These are phyloP conservation scores for Tanytarsus gracilentus DNA, from an alignment of 2,888 invertebrate species.

Conservation along the genomic window DNA sequence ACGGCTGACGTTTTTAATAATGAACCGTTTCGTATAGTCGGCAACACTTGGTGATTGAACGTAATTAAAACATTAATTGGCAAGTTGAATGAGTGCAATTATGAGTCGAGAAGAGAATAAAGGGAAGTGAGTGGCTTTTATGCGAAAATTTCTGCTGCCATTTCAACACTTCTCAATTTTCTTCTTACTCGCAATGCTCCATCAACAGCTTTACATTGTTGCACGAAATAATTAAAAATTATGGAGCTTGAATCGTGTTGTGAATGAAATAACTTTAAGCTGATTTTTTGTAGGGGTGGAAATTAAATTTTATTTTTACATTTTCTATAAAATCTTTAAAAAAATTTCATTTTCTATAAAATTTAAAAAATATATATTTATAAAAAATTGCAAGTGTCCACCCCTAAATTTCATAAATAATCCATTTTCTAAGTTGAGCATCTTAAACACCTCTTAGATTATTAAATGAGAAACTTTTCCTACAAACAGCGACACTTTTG, in stretches of 20 bases:
- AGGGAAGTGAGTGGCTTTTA: neutral
- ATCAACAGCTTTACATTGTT: neutral
- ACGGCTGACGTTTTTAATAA: neutral
- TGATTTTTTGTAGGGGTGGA: too few relatives aligned
- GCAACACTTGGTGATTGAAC: slow-evolving; percentile 16
- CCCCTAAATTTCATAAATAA: too few relatives aligned
- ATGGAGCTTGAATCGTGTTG: neutral
- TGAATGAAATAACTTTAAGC: neutral
- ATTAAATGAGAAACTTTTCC: too few relatives aligned
- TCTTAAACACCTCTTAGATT: too few relatives aligned
- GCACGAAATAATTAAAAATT: slow-evolving; percentile 5
- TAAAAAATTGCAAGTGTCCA: too few relatives aligned
- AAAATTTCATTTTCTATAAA: too few relatives aligned
- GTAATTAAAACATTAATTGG: slow-evolving; percentile 27
- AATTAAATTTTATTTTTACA: neutral
- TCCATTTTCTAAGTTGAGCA: too few relatives aligned
- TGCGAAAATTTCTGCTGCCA: neutral
- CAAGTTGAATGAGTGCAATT: slow-evolving; percentile 10
- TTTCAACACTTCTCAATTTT: too few relatives aligned
- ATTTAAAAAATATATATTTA: too few relatives aligned
- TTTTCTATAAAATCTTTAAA: too few relatives aligned
- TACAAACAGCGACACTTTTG: too few relatives aligned
- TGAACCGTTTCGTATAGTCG: neutral
- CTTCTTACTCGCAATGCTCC: too few relatives aligned
- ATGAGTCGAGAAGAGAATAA: neutral